Conservation (phyloP, 2,888 invertebrate species). For the Exephanes ischioxanthus region DNA sequence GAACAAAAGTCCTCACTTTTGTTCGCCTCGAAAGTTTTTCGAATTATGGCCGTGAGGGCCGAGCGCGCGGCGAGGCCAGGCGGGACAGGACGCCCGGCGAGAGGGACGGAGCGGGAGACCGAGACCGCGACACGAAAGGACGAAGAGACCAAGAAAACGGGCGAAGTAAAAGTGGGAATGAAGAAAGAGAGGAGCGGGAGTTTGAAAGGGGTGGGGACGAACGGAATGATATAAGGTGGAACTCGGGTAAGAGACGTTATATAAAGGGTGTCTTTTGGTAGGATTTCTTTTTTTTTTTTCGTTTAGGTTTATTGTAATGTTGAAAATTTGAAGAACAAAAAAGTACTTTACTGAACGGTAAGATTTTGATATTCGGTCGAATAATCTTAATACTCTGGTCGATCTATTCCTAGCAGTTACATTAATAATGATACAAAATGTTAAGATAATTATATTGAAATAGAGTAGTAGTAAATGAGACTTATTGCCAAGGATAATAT, state of each 20-base stretch:
- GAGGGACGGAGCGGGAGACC: background rate
- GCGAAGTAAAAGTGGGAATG: slow-evolving; percentile 64
- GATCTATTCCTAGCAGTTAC: too few species aligned
- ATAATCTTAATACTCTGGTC: too few species aligned
- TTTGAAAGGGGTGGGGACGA: slow-evolving; percentile 59
- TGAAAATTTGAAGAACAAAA: background rate
- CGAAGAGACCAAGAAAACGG: slow-evolving; percentile 43
- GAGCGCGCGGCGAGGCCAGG: slow-evolving; percentile 26
- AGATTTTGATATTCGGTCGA: too few species aligned
- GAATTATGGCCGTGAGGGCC: slow-evolving; percentile 80
- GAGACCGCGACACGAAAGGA: slow-evolving; percentile 46
- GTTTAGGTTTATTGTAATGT: background rate
- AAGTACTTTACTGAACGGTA: background rate
- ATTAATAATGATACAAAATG: too few species aligned
- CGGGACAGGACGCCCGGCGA: slow-evolving; percentile 7
- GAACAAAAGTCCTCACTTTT: slow-evolving; percentile 84
- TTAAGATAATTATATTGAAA: too few species aligned
- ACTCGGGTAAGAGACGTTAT: slow-evolving; percentile 35
- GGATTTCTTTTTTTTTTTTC: background rate
- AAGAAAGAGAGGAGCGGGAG: slow-evolving; percentile 64
- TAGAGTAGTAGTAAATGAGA: too few species aligned
- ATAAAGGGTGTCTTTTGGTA: slow-evolving; percentile 11
- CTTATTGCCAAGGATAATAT: too few species aligned
- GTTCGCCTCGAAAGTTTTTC: slow-evolving; percentile 83
- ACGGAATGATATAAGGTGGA: slow-evolving; percentile 60